phyloP scores from a whole-genome alignment of 2,113 vertebrate genomes.

The Onychostoma macrolepis region DNA sequence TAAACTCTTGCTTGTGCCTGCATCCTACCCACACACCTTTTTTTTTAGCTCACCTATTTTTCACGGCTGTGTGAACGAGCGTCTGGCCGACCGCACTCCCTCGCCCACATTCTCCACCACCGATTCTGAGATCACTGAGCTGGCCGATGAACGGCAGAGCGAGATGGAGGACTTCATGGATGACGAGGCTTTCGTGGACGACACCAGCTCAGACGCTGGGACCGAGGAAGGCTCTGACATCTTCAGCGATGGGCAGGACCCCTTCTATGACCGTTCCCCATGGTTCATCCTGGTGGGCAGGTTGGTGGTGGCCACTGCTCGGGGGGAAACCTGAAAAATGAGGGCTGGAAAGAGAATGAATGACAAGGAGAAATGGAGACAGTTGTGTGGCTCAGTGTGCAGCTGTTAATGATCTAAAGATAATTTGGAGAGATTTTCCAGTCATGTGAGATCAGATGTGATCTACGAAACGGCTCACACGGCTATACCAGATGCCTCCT shows the following conservation, averaged over 20 bases:
- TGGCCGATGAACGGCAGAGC: slow-evolving; percentile 97
- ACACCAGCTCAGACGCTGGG: slow-evolving; percentile 97
- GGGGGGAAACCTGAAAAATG: slow-evolving; percentile 73
- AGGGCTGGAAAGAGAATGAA: slow-evolving; percentile 59
- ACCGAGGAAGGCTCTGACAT: slow-evolving; percentile 97
- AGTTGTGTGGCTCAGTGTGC: slow-evolving; percentile 6
- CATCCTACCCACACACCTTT: slow-evolving; percentile 68
- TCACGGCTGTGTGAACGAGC: slow-evolving; percentile 98
- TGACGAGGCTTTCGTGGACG: slow-evolving; percentile 97
- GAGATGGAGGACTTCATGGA: slow-evolving; percentile 98
- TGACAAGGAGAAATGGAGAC: not conserved
- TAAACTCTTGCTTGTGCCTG: slow-evolving; percentile 29
- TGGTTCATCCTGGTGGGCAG: slow-evolving; percentile 99
- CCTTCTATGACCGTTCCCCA: slow-evolving; percentile 99
- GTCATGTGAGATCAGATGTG: not conserved
- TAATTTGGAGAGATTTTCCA: not conserved
- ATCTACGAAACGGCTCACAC: not conserved
- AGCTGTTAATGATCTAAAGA: slow-evolving; percentile 5
- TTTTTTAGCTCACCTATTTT: slow-evolving; percentile 97
- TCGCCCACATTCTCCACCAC: slow-evolving; percentile 98
- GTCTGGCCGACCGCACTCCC: slow-evolving; percentile 95
- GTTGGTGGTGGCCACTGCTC: slow-evolving; percentile 84
- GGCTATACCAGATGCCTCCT: not conserved
- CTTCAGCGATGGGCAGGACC: slow-evolving; percentile 98
- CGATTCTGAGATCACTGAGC: slow-evolving; percentile 97